phyloP scores from a whole-genome alignment of 2,888 invertebrate species.

The Melieria crassipennis region DNA sequence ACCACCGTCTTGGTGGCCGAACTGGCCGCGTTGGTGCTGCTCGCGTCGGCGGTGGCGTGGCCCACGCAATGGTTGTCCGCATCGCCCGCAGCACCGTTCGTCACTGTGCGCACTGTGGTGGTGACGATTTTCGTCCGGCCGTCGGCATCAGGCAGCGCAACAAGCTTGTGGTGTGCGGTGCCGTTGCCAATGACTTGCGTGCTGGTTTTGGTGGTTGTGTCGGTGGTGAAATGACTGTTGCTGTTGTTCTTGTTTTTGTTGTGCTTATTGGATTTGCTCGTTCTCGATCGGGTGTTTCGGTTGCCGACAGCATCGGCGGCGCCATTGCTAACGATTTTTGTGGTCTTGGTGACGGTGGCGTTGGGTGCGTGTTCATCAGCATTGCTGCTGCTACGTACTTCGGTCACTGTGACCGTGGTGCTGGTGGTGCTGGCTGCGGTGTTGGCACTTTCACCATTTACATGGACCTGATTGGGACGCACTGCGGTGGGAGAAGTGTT shows the following conservation, averaged over 20 bases:
- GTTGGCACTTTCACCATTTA: slow-evolving; percentile 41
- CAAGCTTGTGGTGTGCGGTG: slow-evolving; percentile 25
- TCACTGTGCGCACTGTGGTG: slow-evolving; percentile 45
- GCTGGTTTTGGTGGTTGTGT: slow-evolving; percentile 10
- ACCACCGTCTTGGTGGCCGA: slow-evolving; percentile 46
- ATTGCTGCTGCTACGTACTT: slow-evolving; percentile 33
- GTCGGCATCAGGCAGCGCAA: neutral
- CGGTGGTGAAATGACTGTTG: slow-evolving; percentile 16
- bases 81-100: slow-evolving; percentile 45
- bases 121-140: slow-evolving; percentile 24
- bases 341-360: slow-evolving; percentile 19
- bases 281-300: neutral
- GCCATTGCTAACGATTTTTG: slow-evolving; percentile 12
- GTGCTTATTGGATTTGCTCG: slow-evolving; percentile 24
- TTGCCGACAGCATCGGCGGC: slow-evolving; percentile 8
- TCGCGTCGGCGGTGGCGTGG: slow-evolving; percentile 52
- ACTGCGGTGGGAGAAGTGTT: slow-evolving; percentile 43
- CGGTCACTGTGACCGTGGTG: slow-evolving; percentile 44
- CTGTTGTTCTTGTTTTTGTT: slow-evolving; percentile 27
- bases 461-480: slow-evolving; percentile 44
- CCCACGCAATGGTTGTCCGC: slow-evolving; percentile 48
- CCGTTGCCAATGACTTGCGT: slow-evolving; percentile 10
- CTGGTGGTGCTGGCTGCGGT: slow-evolving; percentile 6
- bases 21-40: slow-evolving; percentile 46
- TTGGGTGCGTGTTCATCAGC: slow-evolving; percentile 20